Evolutionary conservation across 2,888 invertebrate genomes (phyloP), one percentile per base, ranked within the genome.

Genomic region (Pheosia gnoma): DNA sequence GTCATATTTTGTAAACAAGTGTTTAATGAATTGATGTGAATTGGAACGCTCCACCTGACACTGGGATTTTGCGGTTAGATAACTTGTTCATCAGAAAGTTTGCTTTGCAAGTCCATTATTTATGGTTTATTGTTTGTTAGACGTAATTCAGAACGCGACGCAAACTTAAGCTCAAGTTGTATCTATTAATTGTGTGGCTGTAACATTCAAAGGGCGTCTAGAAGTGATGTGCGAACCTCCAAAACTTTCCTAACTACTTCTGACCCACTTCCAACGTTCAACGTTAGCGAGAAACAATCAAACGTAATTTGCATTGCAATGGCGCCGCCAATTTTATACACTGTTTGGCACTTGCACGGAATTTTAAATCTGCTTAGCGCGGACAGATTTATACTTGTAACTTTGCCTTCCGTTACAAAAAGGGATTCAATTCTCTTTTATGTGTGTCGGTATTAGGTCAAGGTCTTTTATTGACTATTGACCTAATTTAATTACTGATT

Each of bases 1-100:
- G 77, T 83, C 80, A 82, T 71, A 61, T 62, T 74, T 61, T 56
- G 71, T 70, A 67, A 63, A 64, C 65, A 69, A 57, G 43, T n/a
- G n/a, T 47, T 69, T 61, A 62, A 59, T 68, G 64, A 55, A 67
- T 59, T 69, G 72, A 71, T 72, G 67, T 65, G 59, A 69, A n/a
- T 47, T 47, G 47, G 47, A 25, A 25, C 25, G 25, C 25, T 25
- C 25, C 25, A 25, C 3, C 8, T 47, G n/a, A 47, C 11, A 5
- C n/a, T n/a, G 47, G 47, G n/a, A 47, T n/a, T 47, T 47, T 47
- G 47, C 47, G n/a, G 11, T 47, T 4, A 47, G 3, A n/a, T 47
- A 4, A 25, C 25, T 25, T 25, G 25, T 25, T 1, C 25, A 25
- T 0, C 25, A 25, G 25, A 25, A 25, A 1, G 25, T 25, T 25